Percentiles rank a stretch among this genome's conserved stretches.
phyloP scores from a whole-genome alignment of 2,888 invertebrate genomes.

The Chrysolina americana region DNA sequence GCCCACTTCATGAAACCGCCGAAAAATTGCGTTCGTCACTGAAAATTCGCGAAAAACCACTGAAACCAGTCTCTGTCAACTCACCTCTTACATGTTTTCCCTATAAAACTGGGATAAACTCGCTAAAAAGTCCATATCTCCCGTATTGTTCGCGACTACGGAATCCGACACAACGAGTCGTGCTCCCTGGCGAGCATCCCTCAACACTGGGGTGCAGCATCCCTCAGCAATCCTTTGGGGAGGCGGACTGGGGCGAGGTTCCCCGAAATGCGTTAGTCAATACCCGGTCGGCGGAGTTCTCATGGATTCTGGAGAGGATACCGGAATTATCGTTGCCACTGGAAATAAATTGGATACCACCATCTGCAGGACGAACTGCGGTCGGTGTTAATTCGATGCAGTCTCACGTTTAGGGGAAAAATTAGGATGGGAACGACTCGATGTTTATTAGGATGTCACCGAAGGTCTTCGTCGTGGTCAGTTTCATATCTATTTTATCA shows the following conservation, averaged over 20 bases:
- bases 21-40: conserved; percentile 11
- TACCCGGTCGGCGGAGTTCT: conserved; percentile 60
- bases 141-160: conserved; percentile 53
- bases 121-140: conserved; percentile 37
- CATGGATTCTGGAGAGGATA: conserved; percentile 61
- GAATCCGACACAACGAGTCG: conserved; percentile 51
- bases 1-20: conserved; percentile 59
- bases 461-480: background rate
- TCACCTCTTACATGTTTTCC: conserved; percentile 61
- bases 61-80: conserved; percentile 33
- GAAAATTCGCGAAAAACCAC: conserved; percentile 9
- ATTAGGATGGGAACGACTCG: conserved; percentile 25
- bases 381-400: conserved; percentile 46
- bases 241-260: conserved; percentile 60
- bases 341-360: conserved; percentile 54
- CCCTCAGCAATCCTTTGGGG: conserved; percentile 63
- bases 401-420: conserved; percentile 27
- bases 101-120: conserved; percentile 38
- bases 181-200: conserved; percentile 61
- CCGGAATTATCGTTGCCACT: conserved; percentile 58
- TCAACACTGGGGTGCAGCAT: conserved; percentile 67
- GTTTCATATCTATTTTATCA: no score
- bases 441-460: background rate
- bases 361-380: conserved; percentile 45
- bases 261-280: conserved; percentile 65